Evolutionary conservation across 1,140 invertebrate genomes (phyloP).

Genomic region (Notospermus geniculatus): DNA sequence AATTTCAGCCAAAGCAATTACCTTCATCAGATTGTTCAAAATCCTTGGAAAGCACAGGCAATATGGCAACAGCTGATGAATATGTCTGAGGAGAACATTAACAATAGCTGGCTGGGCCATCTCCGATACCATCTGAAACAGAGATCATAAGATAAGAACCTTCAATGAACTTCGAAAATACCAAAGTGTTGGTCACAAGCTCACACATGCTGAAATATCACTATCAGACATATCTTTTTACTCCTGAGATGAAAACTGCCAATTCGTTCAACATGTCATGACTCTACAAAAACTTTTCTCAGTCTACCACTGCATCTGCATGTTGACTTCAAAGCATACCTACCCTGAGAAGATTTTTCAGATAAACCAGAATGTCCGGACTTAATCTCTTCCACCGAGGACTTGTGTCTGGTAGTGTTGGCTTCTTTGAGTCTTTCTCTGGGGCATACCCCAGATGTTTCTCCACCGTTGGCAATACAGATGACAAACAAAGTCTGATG

Average conservation of each 20-base stretch:
- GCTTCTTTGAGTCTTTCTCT: background rate
- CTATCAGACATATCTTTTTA: background rate
- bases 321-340: too few species aligned
- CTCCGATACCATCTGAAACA: conserved; percentile 1
- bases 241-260: background rate
- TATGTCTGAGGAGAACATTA: conserved; percentile 1
- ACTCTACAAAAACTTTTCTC: too few species aligned
- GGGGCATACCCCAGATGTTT: background rate
- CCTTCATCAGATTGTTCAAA: background rate
- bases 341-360: conserved; percentile 1
- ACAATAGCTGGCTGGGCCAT: background rate
- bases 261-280: background rate
- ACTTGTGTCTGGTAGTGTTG: too few species aligned
- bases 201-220: background rate
- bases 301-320: too few species aligned
- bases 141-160: background rate
- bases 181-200: background rate
- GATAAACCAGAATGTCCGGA: background rate
- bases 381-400: too few species aligned
- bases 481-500: background rate
- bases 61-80: conserved; percentile 7
- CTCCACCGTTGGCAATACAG: background rate
- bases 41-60: background rate
- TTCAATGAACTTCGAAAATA: background rate
- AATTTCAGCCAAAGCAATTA: too few species aligned